Base-by-base conservation (phyloP, 2,888 invertebrate species). In the Nomada ferruginata region DNA sequence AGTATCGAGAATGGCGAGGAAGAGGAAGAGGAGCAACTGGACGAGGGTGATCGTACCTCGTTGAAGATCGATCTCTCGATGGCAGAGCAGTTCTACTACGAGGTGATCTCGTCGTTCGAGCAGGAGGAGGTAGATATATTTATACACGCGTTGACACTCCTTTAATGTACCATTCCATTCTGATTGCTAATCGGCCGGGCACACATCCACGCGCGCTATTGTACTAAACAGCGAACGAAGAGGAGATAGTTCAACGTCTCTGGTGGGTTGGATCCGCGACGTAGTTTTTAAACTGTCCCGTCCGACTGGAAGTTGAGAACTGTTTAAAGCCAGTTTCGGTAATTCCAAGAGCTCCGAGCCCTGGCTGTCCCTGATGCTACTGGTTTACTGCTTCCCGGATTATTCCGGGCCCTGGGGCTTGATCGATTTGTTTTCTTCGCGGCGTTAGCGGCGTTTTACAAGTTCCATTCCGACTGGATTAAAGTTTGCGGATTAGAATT, bases 31-130 rank as follows among this genome's bases (percentile, higher is more conserved):
- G 82, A 85, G 18, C 76, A 82, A 13, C 66, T 47, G 60, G 86
- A 85, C 63, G 90, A 92, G 47, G 84, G 76, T 42, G 92, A 93
- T 86, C 87, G 90, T 53, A 87, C 89, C 10, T 93, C 92, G 15
- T 84, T 92, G 71, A 93, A 93, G 89, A 91, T 91, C 85, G 92
- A 93, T 89, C 91, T 93, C 42, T 93, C 93, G 70, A 90, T 90
- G 90, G 93, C 92, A 64, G 93, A 93, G 82, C 91, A 93, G 82
- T 92, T 93, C 89, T 93, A 93, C 91, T 93, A 93, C 89, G 93
- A 93, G 87, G 92, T 93, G 87, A 92, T 93, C 80, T 93, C 93
- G 79, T 93, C 92, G 69, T 93, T 93, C 83, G 92, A 93, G 76
- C 91, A 93, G 82, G 93, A 93, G 81, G 93, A 93, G 93, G 93